Percentiles rank a stretch among this genome's conserved stretches.
Evolutionary conservation across 2,888 invertebrate species (phyloP).

Genomic region (Pyrgus malvae): DNA sequence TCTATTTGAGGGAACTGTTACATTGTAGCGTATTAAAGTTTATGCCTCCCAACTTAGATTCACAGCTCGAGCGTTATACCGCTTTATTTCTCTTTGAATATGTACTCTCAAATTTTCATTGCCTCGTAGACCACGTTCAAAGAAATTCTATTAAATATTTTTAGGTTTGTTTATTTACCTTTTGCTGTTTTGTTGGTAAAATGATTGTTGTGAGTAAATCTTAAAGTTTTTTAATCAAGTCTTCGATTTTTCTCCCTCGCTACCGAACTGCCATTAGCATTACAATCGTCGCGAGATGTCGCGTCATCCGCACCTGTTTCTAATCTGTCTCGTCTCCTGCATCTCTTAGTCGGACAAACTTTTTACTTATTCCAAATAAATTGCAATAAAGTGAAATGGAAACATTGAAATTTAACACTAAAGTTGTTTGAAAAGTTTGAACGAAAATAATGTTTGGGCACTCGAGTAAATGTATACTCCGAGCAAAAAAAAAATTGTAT

Average conservation of each 20-base stretch:
- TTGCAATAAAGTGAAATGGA: too few species aligned
- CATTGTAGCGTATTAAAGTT: constrained; percentile 13
- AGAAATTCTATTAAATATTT: too few species aligned
- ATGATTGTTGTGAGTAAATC: not conserved
- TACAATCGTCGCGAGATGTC: constrained; percentile 33
- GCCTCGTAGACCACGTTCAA: too few species aligned
- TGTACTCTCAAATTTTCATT: too few species aligned
- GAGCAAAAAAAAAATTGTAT: too few species aligned
- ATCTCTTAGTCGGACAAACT: not conserved
- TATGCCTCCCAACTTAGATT: constrained; percentile 19
- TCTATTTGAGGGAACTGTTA: not conserved
- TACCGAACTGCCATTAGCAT: constrained; percentile 32
- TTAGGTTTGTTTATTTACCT: too few species aligned
- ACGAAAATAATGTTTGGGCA: too few species aligned
- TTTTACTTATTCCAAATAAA: not conserved
- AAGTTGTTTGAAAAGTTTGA: too few species aligned
- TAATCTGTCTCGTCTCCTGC: not conserved
- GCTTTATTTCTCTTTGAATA: too few species aligned
- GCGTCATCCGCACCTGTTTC: constrained; percentile 40
- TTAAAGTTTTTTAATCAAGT: constrained; percentile 13
- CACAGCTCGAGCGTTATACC: too few species aligned
- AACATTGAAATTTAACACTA: too few species aligned
- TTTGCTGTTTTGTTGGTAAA: not conserved
- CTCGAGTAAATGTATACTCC: too few species aligned
- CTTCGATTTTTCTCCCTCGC: constrained; percentile 11